These are phyloP conservation scores for Caenorhabditis zanzibari DNA, from an alignment of 2,888 invertebrate species.

Conservation along the genomic window DNA sequence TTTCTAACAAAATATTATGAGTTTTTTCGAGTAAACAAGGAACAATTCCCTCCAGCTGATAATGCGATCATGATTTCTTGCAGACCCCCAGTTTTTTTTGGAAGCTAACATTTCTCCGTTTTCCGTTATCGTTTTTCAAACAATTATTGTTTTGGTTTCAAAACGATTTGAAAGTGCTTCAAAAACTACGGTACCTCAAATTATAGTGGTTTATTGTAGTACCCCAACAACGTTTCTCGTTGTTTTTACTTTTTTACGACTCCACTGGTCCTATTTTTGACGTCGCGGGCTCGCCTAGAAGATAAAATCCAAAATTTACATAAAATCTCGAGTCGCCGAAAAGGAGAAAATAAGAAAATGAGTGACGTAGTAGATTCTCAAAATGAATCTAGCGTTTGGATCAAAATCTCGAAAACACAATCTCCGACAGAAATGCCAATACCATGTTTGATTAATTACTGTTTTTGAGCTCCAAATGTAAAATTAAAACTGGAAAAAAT, in stretches of 20 bases:
- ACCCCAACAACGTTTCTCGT: neutral
- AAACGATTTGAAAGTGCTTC: neutral
- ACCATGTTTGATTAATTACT: conserved; percentile 19
- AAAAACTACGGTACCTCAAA: conserved; percentile 8
- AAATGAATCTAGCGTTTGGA: neutral
- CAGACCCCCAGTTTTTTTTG: no score
- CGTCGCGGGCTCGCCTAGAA: neutral
- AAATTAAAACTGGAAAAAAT: conserved; percentile 44
- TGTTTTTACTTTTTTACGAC: neutral
- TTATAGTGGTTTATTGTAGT: neutral
- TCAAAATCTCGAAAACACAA: conserved; percentile 26
- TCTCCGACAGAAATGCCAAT: conserved; percentile 6
- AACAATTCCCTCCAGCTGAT: neutral
- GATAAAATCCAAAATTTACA: conserved; percentile 4
- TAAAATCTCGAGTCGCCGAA: conserved; percentile 11
- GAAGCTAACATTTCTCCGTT: no score
- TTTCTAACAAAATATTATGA: neutral
- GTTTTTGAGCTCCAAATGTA: conserved; percentile 25
- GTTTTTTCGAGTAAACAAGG: no score
- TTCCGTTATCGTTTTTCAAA: no score
- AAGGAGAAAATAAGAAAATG: neutral
- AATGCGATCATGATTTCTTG: neutral
- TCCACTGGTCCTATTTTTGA: neutral
- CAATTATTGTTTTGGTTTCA: no score
- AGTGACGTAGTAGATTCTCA: neutral